Conservation (phyloP, 1,140 invertebrate species). For the Oryzaephilus surinamensis region DNA sequence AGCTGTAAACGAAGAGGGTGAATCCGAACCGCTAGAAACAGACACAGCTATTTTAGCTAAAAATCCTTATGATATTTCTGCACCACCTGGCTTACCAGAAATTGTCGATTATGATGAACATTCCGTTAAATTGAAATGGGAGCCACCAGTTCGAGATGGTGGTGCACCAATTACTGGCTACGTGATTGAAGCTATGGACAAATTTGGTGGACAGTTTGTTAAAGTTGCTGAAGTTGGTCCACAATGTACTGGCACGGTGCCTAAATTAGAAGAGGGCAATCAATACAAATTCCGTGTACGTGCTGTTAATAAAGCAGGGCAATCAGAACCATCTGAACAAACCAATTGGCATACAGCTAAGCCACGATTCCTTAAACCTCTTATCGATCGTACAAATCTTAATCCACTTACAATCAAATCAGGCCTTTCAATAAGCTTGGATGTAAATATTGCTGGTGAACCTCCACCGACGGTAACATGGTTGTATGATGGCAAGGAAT, state of each 20-base stretch:
- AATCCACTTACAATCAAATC: conserved; percentile 78
- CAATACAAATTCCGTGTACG: conserved; percentile 91
- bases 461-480: conserved; percentile 88
- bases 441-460: conserved; percentile 88
- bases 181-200: conserved; percentile 79
- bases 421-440: conserved; percentile 80
- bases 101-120: conserved; percentile 89
- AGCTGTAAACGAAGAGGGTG: conserved; percentile 91
- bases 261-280: conserved; percentile 84
- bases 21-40: conserved; percentile 85
- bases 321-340: conserved; percentile 87
- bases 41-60: conserved; percentile 82
- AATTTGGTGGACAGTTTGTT: conserved; percentile 50
- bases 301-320: conserved; percentile 93
- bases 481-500: conserved; percentile 70
- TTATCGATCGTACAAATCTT: conserved; percentile 84
- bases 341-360: conserved; percentile 94
- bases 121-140: conserved; percentile 92
- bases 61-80: conserved; percentile 89
- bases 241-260: conserved; percentile 70
- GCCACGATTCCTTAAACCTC: conserved; percentile 83
- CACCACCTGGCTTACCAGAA: conserved; percentile 83
- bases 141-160: conserved; percentile 87
- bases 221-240: conserved; percentile 74
- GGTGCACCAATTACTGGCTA: conserved; percentile 94